A percentile compares a stretch with the other conserved stretches of the same genome.
phyloP scores from a whole-genome alignment of 2,113 vertebrate species.

The Cyrtonyx montezumae region DNA sequence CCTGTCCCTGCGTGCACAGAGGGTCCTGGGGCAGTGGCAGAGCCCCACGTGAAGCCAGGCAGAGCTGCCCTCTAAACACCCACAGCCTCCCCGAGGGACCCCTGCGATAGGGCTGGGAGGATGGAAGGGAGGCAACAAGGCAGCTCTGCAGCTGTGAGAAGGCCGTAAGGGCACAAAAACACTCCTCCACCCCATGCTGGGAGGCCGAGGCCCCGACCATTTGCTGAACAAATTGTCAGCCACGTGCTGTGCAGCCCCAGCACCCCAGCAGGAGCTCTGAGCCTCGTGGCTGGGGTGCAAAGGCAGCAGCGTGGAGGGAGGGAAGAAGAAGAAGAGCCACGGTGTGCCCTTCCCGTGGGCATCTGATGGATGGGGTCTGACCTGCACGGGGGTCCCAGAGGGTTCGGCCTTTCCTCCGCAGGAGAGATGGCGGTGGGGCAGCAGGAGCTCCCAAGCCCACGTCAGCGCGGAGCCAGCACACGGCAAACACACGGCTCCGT shows the following conservation, averaged over 20 bases:
- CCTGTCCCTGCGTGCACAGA: accelerated
- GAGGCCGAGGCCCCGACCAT: not conserved
- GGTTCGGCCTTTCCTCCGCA: not conserved
- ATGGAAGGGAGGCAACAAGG: not conserved
- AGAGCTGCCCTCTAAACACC: not conserved
- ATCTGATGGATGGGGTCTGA: not conserved
- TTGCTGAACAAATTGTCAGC: not conserved
- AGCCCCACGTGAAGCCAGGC: not conserved
- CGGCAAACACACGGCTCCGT: not conserved
- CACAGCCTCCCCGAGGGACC: not conserved
- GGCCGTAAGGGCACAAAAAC: not conserved
- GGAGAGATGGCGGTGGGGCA: not conserved
- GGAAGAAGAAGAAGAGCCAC: not conserved
- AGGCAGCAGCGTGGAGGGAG: not conserved
- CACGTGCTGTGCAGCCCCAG: accelerated
- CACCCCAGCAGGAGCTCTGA: too few relatives aligned
- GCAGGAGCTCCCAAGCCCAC: not conserved
- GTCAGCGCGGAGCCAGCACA: not conserved
- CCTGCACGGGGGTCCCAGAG: not conserved
- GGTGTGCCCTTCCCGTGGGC: not conserved
- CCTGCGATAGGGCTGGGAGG: not conserved
- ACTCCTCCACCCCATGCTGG: accelerated
- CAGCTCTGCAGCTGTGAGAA: not conserved
- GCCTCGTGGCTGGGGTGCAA: too few relatives aligned
- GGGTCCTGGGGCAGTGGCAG: not conserved